phyloP scores from a whole-genome alignment of 2,113 vertebrate genomes.

The Candoia aspera region DNA sequence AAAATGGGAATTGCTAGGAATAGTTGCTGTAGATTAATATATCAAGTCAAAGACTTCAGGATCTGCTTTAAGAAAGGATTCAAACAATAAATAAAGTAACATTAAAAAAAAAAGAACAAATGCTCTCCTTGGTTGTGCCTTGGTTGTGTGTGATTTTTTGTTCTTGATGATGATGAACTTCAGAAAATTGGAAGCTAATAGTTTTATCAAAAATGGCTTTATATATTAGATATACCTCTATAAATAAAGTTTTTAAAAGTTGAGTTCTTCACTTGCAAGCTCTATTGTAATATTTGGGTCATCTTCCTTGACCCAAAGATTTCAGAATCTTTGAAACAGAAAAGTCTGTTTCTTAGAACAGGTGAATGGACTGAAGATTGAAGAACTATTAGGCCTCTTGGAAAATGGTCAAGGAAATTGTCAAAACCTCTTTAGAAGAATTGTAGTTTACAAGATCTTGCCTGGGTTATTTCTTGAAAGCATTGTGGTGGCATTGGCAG shows the following conservation, averaged over 20 bases:
- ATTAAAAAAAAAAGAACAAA: neutral
- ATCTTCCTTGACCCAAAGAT: neutral
- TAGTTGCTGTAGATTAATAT: neutral
- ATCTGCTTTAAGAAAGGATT: neutral
- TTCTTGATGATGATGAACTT: neutral
- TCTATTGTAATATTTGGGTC: neutral
- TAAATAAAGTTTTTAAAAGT: neutral
- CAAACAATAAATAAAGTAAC: neutral
- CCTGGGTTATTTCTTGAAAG: neutral
- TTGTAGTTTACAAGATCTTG: neutral
- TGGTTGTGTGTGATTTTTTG: neutral
- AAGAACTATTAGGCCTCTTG: neutral
- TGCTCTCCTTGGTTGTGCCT: neutral
- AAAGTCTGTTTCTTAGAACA: neutral
- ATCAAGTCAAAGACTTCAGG: too few species aligned
- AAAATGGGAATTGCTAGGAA: neutral
- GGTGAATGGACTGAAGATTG: neutral
- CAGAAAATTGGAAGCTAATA: neutral
- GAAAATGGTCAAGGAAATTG: slow-evolving; percentile 22
- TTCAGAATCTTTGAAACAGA: slow-evolving; percentile 13
- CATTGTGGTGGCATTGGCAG: neutral
- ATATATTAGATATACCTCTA: too few species aligned
- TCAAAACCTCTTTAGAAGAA: neutral
- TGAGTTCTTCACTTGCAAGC: neutral
- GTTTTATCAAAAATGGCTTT: neutral